Conservation (phyloP, 2,888 invertebrate species). For the Zonitis immaculata region DNA sequence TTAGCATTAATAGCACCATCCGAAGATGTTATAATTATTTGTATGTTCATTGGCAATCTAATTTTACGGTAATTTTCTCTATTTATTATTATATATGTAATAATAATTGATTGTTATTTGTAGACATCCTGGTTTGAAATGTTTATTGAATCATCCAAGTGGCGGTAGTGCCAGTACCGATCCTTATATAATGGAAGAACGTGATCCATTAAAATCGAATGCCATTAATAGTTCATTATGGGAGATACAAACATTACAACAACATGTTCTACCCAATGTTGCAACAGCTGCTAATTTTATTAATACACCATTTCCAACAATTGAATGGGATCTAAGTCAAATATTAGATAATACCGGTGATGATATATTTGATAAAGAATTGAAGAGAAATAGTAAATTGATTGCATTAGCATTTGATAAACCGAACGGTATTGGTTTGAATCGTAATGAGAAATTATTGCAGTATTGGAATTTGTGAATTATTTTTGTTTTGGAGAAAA, state of each 20-base stretch:
- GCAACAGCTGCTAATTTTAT: conserved; percentile 69
- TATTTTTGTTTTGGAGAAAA: neutral
- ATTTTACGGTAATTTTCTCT: conserved; percentile 53
- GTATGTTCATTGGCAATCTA: conserved; percentile 81
- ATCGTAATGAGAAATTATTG: conserved; percentile 58
- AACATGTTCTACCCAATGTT: conserved; percentile 68
- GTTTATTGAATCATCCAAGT: conserved; percentile 55
- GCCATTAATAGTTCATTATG: conserved; percentile 89
- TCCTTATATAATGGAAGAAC: conserved; percentile 80
- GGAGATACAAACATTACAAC: conserved; percentile 80
- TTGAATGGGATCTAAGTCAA: conserved; percentile 65
- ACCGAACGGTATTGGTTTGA: conserved; percentile 58
- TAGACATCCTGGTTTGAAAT: conserved; percentile 78
- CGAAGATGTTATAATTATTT: conserved; percentile 69
- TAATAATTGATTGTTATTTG: conserved; percentile 36
- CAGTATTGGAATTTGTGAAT: conserved; percentile 61
- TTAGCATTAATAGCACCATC: conserved; percentile 79
- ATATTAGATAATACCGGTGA: conserved; percentile 62
- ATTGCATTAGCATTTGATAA: conserved; percentile 73
- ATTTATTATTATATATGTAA: too few relatives aligned
- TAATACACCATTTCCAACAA: conserved; percentile 59
- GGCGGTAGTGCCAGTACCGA: conserved; percentile 58
- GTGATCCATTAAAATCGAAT: conserved; percentile 69
- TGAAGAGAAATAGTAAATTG: conserved; percentile 68
- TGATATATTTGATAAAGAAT: conserved; percentile 71